A percentile compares a stretch with the other conserved stretches of the same genome.
Evolutionary conservation across 1,140 invertebrate species (phyloP).

Genomic region (Phthorimaea operculella): DNA sequence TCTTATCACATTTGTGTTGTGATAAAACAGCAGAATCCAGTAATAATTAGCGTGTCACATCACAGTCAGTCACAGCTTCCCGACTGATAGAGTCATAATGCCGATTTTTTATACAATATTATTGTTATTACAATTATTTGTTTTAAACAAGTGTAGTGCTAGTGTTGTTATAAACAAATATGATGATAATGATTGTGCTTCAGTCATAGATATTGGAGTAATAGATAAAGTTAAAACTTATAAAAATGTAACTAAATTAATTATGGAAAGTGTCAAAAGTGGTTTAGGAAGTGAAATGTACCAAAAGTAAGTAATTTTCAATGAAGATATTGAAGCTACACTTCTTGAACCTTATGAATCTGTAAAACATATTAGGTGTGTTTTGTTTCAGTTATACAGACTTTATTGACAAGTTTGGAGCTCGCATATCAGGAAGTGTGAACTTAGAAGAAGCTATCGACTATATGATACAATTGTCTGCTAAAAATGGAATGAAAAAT

Average conservation of each 20-base stretch:
- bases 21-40: too few relatives aligned
- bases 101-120: too few relatives aligned
- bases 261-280: background rate
- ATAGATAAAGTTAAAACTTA: background rate
- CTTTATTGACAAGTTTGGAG: constrained; percentile 80
- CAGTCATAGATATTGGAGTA: background rate
- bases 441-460: constrained; percentile 78
- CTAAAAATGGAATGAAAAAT: constrained; percentile 26
- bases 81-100: too few relatives aligned
- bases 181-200: background rate
- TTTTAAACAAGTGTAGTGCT: background rate
- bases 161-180: background rate
- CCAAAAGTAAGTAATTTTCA: background rate
- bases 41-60: too few relatives aligned
- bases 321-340: background rate
- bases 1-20: too few relatives aligned
- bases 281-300: background rate
- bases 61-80: too few relatives aligned
- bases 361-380: too few relatives aligned
- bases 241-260: background rate
- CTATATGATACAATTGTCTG: constrained; percentile 72
- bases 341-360: too few relatives aligned
- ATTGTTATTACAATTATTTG: background rate
- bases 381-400: constrained; percentile 64
- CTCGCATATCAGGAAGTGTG: constrained; percentile 72